phyloP scores from a whole-genome alignment of 2,888 invertebrate species.

The Nasonovia ribisnigri region DNA sequence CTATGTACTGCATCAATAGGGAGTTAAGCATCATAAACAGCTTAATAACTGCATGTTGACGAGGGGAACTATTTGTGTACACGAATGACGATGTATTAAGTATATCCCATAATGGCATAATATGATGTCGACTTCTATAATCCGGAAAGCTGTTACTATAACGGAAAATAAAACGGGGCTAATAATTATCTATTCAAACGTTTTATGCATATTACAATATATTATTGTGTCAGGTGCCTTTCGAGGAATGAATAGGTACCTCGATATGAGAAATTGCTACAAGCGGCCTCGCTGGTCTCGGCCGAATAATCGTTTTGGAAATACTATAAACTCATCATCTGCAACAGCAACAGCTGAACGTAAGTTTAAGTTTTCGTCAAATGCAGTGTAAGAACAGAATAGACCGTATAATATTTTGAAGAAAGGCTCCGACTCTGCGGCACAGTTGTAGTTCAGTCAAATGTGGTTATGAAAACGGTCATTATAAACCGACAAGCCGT shows the following conservation, averaged over 20 bases:
- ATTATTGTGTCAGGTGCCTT: not conserved
- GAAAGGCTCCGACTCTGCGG: not conserved
- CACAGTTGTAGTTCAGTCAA: not conserved
- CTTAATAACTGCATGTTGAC: not conserved
- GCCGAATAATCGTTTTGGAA: not conserved
- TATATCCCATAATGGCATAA: not conserved
- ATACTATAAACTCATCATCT: not conserved
- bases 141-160: not conserved
- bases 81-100: not conserved
- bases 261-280: not conserved
- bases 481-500: slow-evolving; percentile 21
- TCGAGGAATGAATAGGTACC: not conserved
- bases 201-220: not conserved
- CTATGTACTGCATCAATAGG: not conserved
- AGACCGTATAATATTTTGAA: not conserved
- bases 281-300: not conserved
- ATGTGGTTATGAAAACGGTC: slow-evolving; percentile 23
- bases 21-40: not conserved
- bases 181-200: not conserved
- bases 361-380: not conserved
- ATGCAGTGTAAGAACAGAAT: not conserved
- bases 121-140: not conserved
- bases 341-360: not conserved
- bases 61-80: not conserved
- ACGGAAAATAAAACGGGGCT: not conserved